Evolutionary conservation across 2,113 vertebrate genomes (phyloP).

Genomic region (Rhegmatorhina hoffmannsi): DNA sequence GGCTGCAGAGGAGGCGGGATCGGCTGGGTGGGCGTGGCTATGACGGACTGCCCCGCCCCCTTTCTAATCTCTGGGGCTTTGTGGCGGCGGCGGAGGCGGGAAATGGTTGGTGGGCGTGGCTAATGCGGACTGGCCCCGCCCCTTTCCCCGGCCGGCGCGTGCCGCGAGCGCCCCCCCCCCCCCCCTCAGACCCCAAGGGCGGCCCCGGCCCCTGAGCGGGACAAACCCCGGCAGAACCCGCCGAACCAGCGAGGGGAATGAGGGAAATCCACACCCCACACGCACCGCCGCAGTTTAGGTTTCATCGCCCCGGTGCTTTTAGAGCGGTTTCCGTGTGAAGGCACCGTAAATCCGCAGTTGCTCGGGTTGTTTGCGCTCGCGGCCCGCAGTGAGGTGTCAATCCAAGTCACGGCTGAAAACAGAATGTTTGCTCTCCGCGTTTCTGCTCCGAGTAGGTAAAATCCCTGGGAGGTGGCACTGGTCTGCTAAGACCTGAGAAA

Average conservation of each 20-base stretch:
- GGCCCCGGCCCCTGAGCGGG: background rate
- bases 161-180: background rate
- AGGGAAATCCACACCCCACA: background rate
- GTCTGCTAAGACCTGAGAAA: background rate
- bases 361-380: background rate
- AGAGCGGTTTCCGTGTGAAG: background rate
- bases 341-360: rapidly evolving
- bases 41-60: too few species aligned
- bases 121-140: background rate
- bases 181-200: background rate
- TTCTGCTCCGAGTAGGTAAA: background rate
- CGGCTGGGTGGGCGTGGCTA: too few species aligned
- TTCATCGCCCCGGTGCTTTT: rapidly evolving
- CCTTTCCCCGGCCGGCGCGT: background rate
- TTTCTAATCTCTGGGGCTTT: too few species aligned
- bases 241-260: background rate
- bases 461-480: too few species aligned
- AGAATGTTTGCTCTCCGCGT: background rate
- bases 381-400: background rate
- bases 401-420: background rate
- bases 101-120: too few species aligned
- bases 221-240: background rate
- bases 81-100: too few species aligned
- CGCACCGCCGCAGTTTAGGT: background rate
- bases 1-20: too few species aligned